Conservation (phyloP, 1,140 invertebrate species). For the Pachypeltis micranthus region DNA sequence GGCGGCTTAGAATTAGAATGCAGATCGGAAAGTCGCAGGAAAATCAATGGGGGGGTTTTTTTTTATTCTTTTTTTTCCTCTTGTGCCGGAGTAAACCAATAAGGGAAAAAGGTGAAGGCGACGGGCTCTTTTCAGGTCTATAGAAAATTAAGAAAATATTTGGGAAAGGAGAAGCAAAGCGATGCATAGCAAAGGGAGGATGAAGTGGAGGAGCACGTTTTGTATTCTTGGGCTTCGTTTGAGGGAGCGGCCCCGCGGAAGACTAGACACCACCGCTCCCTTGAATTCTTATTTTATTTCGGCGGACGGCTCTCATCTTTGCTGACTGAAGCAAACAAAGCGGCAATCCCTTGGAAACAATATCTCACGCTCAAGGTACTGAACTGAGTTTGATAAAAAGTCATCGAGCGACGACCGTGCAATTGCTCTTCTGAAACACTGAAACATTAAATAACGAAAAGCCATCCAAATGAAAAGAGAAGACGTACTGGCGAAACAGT, state of each 20-base stretch:
- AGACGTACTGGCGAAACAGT: not conserved
- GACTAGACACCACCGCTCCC: not conserved
- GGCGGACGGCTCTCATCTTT: not conserved
- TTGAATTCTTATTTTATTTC: not conserved
- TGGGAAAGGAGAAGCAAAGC: not conserved
- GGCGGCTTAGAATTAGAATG: not conserved
- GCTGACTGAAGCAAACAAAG: not conserved
- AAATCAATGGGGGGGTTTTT: not conserved
- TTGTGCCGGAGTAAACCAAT: not conserved
- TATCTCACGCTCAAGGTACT: not conserved
- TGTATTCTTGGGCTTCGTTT: not conserved
- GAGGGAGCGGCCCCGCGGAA: not conserved
- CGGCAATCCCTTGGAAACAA: not conserved
- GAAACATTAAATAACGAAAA: not conserved
- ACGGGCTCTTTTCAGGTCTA: not conserved
- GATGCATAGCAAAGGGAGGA: not conserved
- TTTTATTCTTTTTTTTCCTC: too few species aligned
- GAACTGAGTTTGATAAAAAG: not conserved
- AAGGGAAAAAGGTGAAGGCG: not conserved
- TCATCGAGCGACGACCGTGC: not conserved
- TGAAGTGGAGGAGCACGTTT: not conserved
- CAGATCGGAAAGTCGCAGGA: not conserved
- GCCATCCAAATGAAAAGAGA: not conserved
- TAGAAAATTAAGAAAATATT: not conserved
- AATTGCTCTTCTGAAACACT: not conserved